Percentiles rank a stretch among this genome's conserved stretches.
Evolutionary conservation across 2,888 invertebrate species (phyloP).

Genomic region (Harpagoxenus sublaevis): DNA sequence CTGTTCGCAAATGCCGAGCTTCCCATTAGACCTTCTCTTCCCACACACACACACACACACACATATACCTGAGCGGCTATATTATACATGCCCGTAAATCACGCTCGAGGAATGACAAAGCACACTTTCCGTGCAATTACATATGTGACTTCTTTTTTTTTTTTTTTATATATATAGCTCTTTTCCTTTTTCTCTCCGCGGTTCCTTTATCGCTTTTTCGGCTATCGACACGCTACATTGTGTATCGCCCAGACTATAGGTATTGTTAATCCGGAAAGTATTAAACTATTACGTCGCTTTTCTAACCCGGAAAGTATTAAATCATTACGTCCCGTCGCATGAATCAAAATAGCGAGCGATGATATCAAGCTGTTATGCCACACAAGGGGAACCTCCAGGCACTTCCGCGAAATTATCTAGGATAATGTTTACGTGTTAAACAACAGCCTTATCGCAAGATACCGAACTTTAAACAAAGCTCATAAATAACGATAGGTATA

Average conservation of each 20-base stretch:
- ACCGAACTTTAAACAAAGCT: neutral
- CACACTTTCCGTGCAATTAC: neutral
- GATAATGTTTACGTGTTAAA: conserved; percentile 9
- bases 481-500: neutral
- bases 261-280: neutral
- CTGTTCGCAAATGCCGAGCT: neutral
- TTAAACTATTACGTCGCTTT: neutral
- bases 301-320: neutral
- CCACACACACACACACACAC: neutral
- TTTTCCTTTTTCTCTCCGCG: neutral
- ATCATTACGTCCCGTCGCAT: neutral
- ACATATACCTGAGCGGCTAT: neutral
- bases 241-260: too few relatives aligned
- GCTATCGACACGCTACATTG: neutral
- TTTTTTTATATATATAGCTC: too few relatives aligned
- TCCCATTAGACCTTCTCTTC: neutral
- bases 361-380: conserved; percentile 5
- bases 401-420: conserved; percentile 5
- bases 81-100: neutral
- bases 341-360: conserved; percentile 10
- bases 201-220: neutral
- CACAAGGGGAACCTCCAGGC: neutral
- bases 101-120: neutral
- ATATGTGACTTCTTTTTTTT: neutral
- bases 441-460: conserved; percentile 2